Evolutionary conservation across 2,797 vertebrate species (phyloP), one percentile per base, ranked within the genome.

Genomic region (Danio kyathit): DNA sequence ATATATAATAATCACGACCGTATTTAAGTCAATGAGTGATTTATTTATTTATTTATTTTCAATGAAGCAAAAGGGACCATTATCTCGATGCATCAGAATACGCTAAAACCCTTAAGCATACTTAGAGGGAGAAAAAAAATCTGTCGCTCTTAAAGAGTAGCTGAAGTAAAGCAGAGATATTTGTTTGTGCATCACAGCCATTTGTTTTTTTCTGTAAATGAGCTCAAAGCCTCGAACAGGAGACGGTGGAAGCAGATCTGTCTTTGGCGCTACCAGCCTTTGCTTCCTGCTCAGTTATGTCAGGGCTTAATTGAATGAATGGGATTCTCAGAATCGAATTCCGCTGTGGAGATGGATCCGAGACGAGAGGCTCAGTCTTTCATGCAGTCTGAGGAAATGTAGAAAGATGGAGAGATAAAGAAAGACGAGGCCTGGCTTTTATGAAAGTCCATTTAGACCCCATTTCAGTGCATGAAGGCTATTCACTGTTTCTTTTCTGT

Each of bases 261-360:
- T 76, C 63, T 67, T 41, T 51, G 72, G 51, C 64, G 61, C 72
- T 74, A 69, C 14, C 54, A 79, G 54, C 73, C 73, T 44, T 41
- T 61, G 43, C 83, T 83, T 82, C 79, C 79, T 83, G 82, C 82
- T 83, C 86, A 76, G 84, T 88, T 83, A 87, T 82, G 79, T 85
- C 80, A 74, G 19, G 51, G 4, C 46, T 29, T 88, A 87, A 88
- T 88, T 80, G 57, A 83, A 87, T 88, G 81, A 87, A 70, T 72
- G 66, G 81, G 76, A 82, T 88, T 84, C 84, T 87, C 83, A 77
- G 81, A 88, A 88, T 88, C 81, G 83, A 86, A 87, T 88, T 87
- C 79, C 84, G 79, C 74, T 81, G 67, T 83, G 81, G 81, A 87
- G 85, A 82, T 80, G 82, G 79, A 86, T 86, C 69, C 38, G 74